Evolutionary conservation across 2,888 invertebrate genomes (phyloP).

Genomic region (Tanypteryx hageni): DNA sequence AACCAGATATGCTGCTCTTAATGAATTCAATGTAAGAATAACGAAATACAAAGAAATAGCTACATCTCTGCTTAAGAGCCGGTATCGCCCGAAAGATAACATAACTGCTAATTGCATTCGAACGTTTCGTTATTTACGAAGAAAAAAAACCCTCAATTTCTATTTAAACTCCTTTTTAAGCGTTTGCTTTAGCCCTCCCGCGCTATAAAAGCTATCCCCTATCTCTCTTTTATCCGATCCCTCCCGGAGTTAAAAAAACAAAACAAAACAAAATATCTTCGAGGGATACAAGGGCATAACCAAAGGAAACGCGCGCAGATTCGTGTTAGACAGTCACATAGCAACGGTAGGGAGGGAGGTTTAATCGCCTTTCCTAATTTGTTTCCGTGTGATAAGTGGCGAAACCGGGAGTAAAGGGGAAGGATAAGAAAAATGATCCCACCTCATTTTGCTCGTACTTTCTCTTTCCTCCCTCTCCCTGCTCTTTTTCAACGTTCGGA

Average conservation of each 20-base stretch:
- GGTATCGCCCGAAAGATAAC: not conserved
- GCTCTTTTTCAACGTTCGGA: not conserved
- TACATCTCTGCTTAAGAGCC: not conserved
- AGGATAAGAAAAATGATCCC: conserved; percentile 25
- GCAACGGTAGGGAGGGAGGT: conserved; percentile 16
- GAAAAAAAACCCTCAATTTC: not conserved
- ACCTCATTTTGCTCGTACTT: not conserved
- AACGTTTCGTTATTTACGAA: not conserved
- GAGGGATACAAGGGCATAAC: conserved; percentile 28
- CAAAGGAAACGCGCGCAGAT: conserved; percentile 19
- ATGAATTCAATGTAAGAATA: not conserved
- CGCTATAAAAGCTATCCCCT: conserved; percentile 9
- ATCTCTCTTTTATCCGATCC: conserved; percentile 9
- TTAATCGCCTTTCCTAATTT: conserved; percentile 29
- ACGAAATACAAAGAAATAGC: not conserved
- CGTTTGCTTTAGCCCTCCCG: not conserved
- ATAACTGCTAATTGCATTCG: not conserved
- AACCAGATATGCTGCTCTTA: too few relatives aligned
- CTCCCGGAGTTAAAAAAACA: not conserved
- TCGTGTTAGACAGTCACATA: conserved; percentile 24
- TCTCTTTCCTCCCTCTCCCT: not conserved
- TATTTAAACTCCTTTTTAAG: not conserved
- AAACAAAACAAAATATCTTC: not conserved
- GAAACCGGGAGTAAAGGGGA: conserved; percentile 23
- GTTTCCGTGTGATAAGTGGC: conserved; percentile 10